Evolutionary conservation across 2,888 invertebrate genomes (phyloP).

Genomic region (Cyclophora albipunctata): DNA sequence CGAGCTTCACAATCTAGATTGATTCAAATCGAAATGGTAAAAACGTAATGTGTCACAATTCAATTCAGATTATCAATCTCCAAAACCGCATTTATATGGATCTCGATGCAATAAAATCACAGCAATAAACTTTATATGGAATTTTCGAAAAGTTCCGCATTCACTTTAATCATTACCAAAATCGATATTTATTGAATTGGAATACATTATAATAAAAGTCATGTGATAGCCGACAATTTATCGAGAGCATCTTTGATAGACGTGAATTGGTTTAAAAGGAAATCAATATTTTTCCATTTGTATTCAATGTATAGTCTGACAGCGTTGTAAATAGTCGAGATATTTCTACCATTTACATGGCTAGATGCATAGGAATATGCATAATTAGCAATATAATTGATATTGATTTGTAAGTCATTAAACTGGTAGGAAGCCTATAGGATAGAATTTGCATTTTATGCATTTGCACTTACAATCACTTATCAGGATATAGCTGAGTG

Average conservation of each 20-base stretch:
- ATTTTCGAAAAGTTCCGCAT: conserved; percentile 11
- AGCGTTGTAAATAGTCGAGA: too few species aligned
- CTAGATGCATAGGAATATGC: too few species aligned
- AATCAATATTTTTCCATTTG: conserved; percentile 1
- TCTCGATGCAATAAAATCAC: conserved; percentile 25
- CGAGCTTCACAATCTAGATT: background rate
- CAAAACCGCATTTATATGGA: conserved; percentile 22
- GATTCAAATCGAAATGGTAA: conserved; percentile 6
- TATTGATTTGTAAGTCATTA: too few species aligned
- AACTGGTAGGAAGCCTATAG: too few species aligned
- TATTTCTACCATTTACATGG: too few species aligned
- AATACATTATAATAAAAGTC: conserved; percentile 12
- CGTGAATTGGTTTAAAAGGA: conserved; percentile 8
- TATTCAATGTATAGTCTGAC: conserved; percentile 2
- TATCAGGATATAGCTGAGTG: too few species aligned
- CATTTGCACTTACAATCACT: too few species aligned
- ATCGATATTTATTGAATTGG: conserved; percentile 6
- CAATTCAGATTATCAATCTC: conserved; percentile 20
- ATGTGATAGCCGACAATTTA: conserved; percentile 20
- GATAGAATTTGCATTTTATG: too few species aligned
- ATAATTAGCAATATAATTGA: too few species aligned
- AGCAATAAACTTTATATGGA: conserved; percentile 19
- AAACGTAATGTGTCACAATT: conserved; percentile 21
- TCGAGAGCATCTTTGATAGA: conserved; percentile 15
- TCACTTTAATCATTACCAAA: conserved; percentile 9